A percentile compares a stretch with the other conserved stretches of the same genome.
Conservation (phyloP, 2,113 vertebrate genomes). For the Melanotaenia duboulayi region DNA sequence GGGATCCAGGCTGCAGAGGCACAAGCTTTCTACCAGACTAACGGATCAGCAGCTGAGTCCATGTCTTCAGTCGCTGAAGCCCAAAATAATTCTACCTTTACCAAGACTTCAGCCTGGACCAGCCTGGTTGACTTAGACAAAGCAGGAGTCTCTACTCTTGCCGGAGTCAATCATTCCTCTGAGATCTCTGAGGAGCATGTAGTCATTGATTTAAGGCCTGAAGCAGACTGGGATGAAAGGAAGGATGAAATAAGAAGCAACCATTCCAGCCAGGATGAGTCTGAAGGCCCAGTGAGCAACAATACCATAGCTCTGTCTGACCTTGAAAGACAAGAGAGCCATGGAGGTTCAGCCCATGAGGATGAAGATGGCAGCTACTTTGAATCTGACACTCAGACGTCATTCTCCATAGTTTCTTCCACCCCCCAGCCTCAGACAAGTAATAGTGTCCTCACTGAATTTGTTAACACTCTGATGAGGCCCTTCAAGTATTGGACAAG, state of each 20-base stretch:
- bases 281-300: conserved; percentile 31
- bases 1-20: conserved; percentile 68
- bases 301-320: conserved; percentile 32
- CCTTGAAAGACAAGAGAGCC: conserved; percentile 54
- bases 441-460: conserved; percentile 75
- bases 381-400: conserved; percentile 40
- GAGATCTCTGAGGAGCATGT: conserved; percentile 84
- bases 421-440: conserved; percentile 67
- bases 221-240: conserved; percentile 50
- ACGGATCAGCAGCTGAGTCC: conserved; percentile 33
- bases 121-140: conserved; percentile 70
- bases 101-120: conserved; percentile 72
- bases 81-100: conserved; percentile 33
- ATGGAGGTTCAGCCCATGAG: conserved; percentile 76
- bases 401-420: conserved; percentile 44
- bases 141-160: conserved; percentile 60
- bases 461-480: conserved; percentile 80
- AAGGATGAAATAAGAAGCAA: background rate
- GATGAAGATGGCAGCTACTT: conserved; percentile 50
- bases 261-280: conserved; percentile 28
- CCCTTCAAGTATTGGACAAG: conserved; percentile 77
- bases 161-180: conserved; percentile 66
- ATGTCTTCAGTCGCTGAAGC: conserved; percentile 46
- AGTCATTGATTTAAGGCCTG: conserved; percentile 72
- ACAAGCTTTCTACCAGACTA: conserved; percentile 47